These are phyloP conservation scores for Isoperla grammatica DNA, from an alignment of 2,888 invertebrate species.

Conservation along the genomic window DNA sequence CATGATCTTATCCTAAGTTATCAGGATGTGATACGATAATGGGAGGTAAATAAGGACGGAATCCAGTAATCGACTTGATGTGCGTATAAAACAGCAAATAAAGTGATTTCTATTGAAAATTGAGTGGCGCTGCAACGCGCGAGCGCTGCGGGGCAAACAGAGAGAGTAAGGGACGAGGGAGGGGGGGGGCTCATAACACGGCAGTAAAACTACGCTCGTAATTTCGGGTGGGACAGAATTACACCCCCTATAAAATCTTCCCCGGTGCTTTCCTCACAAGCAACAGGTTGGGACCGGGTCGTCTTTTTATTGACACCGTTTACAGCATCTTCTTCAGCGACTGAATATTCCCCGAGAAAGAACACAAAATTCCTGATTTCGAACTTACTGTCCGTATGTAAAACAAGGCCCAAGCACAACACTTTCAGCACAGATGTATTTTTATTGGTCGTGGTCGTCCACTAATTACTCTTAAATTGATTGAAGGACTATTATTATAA, in stretches of 20 bases:
- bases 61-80: constrained; percentile 2
- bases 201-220: constrained; percentile 29
- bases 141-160: background rate
- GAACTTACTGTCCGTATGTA: no score
- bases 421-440: no score
- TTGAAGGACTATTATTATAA: no score
- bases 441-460: no score
- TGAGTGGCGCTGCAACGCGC: constrained; percentile 11
- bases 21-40: no score
- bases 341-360: no score
- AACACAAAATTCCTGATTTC: no score
- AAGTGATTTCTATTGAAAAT: constrained; percentile 20
- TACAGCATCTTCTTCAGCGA: no score
- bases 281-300: constrained; percentile 16
- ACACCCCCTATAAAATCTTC: constrained; percentile 21
- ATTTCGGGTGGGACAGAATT: constrained; percentile 23
- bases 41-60: no score
- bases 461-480: no score
- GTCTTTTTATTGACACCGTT: constrained; percentile 7
- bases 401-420: no score
- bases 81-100: constrained; percentile 5
- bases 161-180: background rate
- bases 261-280: constrained; percentile 6
- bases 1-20: no score
- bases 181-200: constrained; percentile 22